A percentile compares a stretch with the other conserved stretches of the same genome.
phyloP scores from a whole-genome alignment of 2,797 vertebrate species.

The Pseudochromis fuscus region DNA sequence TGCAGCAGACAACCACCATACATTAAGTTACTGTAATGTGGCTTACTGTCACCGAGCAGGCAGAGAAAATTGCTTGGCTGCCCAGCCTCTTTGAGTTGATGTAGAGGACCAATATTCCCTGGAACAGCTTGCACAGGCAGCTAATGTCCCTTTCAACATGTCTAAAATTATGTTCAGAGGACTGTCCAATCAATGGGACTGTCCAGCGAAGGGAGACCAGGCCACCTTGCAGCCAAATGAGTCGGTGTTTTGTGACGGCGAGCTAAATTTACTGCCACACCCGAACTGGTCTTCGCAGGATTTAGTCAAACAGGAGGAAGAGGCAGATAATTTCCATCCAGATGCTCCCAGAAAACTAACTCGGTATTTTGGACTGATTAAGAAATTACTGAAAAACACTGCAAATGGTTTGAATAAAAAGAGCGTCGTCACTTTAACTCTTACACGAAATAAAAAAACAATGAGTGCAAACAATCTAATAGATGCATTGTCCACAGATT shows the following conservation, averaged over 20 bases:
- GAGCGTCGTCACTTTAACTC: conserved; percentile 9
- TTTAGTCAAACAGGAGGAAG: conserved; percentile 39
- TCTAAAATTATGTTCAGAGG: conserved; percentile 78
- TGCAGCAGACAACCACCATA: conserved; percentile 45
- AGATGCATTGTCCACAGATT: too few relatives aligned
- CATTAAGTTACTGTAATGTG: conserved; percentile 50
- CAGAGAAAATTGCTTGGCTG: conserved; percentile 60
- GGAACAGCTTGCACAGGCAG: conserved; percentile 70
- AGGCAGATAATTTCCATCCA: conserved; percentile 47
- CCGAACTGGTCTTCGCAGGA: conserved; percentile 48
- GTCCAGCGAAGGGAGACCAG: conserved; percentile 60
- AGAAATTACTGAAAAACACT: conserved; percentile 36
- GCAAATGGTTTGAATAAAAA: conserved; percentile 26
- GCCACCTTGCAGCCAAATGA: conserved; percentile 64
- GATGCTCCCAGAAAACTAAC: conserved; percentile 53
- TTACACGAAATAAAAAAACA: conserved; percentile 8
- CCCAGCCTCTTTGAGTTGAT: conserved; percentile 62
- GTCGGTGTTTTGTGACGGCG: conserved; percentile 61
- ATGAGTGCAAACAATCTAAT: conserved; percentile 13
- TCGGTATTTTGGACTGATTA: conserved; percentile 31
- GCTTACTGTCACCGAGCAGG: conserved; percentile 59
- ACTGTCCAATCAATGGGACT: conserved; percentile 73
- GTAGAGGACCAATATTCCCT: conserved; percentile 67
- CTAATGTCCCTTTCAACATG: conserved; percentile 76
- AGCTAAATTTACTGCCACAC: conserved; percentile 63